A percentile compares a stretch with the other conserved stretches of the same genome.
Conservation (phyloP, 2,888 invertebrate species). For the Cephalotes varians region DNA sequence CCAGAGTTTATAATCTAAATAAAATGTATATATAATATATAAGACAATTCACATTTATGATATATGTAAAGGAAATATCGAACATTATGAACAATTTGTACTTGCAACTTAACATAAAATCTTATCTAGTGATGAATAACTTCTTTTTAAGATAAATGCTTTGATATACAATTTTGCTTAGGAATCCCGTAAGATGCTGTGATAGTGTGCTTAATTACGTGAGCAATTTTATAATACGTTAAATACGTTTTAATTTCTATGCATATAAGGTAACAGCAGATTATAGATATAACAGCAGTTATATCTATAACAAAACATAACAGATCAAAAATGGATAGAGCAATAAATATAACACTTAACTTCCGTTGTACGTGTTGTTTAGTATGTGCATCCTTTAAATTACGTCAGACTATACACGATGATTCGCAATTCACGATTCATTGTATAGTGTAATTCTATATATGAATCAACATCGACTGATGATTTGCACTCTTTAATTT, state of each 20-base stretch:
- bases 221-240: slow-evolving; percentile 48
- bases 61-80: slow-evolving; percentile 5
- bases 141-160: slow-evolving; percentile 5
- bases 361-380: neutral
- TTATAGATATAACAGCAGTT: neutral
- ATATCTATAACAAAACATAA: slow-evolving; percentile 11
- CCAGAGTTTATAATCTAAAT: slow-evolving; percentile 10
- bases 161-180: slow-evolving; percentile 15
- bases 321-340: slow-evolving; percentile 21
- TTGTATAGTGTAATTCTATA: neutral
- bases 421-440: neutral
- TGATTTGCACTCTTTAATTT: neutral
- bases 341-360: slow-evolving; percentile 8
- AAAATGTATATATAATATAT: neutral
- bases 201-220: slow-evolving; percentile 27
- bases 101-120: slow-evolving; percentile 30
- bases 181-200: neutral
- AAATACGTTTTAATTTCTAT: slow-evolving; percentile 26
- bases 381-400: neutral
- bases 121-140: slow-evolving; percentile 5
- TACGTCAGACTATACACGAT: neutral
- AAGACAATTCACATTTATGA: neutral
- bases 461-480: neutral
- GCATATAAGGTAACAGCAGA: neutral
- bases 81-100: slow-evolving; percentile 32